Percentiles rank a stretch among this genome's conserved stretches.
phyloP scores from a whole-genome alignment of 2,113 vertebrate genomes.

The Trachemys scripta region DNA sequence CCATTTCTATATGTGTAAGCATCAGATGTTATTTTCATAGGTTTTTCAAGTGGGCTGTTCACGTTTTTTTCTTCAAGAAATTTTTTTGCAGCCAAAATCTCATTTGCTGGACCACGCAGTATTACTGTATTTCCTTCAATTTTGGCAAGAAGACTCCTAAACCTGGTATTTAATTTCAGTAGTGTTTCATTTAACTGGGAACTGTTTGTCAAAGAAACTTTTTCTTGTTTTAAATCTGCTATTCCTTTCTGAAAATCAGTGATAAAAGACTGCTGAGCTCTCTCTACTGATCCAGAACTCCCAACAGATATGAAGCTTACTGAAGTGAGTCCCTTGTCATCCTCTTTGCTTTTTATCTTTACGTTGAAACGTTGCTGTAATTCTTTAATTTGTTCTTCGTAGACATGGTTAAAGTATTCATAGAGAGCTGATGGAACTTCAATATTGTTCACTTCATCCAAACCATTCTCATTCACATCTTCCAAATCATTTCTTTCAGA shows the following conservation, averaged over 20 bases:
- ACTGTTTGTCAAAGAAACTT: not conserved
- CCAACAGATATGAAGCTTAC: constrained; percentile 25
- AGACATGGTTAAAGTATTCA: constrained; percentile 70
- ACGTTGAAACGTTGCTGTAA: constrained; percentile 10
- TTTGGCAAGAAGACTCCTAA: constrained; percentile 64
- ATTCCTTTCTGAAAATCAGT: constrained; percentile 51
- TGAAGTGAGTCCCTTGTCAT: fast-evolving
- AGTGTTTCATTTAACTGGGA: constrained; percentile 11
- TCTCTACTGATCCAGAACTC: not conserved
- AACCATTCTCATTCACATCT: not conserved
- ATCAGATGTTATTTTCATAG: constrained; percentile 33
- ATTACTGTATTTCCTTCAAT: constrained; percentile 28
- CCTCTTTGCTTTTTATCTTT: not conserved
- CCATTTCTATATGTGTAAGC: not conserved
- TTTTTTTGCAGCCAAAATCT: constrained; percentile 58
- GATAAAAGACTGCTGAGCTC: constrained; percentile 54
- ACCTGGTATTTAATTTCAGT: constrained; percentile 31
- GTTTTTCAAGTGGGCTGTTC: not conserved
- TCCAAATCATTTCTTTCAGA: constrained; percentile 4
- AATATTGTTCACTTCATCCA: not conserved
- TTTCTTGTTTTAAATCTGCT: constrained; percentile 35
- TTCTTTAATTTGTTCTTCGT: constrained; percentile 22
- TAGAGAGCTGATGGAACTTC: constrained; percentile 44
- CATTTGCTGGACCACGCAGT: constrained; percentile 64
- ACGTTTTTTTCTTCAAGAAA: not conserved